phyloP scores from a whole-genome alignment of 2,113 vertebrate species.

The Myocastor coypus region DNA sequence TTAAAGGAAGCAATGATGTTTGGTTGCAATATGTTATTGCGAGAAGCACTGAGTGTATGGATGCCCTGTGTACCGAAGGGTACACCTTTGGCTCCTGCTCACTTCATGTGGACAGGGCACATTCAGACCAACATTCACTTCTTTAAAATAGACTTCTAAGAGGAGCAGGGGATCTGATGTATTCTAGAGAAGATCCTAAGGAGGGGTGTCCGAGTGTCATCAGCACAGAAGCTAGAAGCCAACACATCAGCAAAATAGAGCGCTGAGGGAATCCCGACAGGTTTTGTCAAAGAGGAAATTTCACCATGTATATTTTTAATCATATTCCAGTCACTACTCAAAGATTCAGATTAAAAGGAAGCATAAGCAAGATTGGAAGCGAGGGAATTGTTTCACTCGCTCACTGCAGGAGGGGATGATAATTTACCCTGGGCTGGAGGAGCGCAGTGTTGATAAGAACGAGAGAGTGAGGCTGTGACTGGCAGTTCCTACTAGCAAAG shows the following conservation, averaged over 20 bases:
- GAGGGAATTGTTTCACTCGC: background rate
- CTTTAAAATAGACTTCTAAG: background rate
- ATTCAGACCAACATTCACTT: background rate
- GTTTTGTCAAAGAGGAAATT: background rate
- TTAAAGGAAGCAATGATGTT: conserved; percentile 8
- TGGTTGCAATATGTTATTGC: background rate
- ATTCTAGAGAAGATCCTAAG: background rate
- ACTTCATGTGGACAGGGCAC: background rate
- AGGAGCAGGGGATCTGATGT: background rate
- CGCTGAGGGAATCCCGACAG: background rate
- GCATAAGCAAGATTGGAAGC: background rate
- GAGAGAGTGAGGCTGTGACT: background rate
- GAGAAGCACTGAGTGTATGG: background rate
- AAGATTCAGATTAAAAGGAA: background rate
- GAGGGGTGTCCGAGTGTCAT: background rate
- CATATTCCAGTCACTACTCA: background rate
- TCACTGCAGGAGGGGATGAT: too few species aligned
- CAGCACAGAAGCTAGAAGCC: background rate
- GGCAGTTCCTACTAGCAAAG: too few species aligned
- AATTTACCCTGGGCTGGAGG: background rate
- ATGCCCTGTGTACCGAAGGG: background rate
- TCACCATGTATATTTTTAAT: background rate
- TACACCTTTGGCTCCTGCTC: background rate
- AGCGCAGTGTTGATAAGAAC: background rate
- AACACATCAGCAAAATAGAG: background rate